phyloP scores from a whole-genome alignment of 1,140 invertebrate genomes.

The Aplysia californica region DNA sequence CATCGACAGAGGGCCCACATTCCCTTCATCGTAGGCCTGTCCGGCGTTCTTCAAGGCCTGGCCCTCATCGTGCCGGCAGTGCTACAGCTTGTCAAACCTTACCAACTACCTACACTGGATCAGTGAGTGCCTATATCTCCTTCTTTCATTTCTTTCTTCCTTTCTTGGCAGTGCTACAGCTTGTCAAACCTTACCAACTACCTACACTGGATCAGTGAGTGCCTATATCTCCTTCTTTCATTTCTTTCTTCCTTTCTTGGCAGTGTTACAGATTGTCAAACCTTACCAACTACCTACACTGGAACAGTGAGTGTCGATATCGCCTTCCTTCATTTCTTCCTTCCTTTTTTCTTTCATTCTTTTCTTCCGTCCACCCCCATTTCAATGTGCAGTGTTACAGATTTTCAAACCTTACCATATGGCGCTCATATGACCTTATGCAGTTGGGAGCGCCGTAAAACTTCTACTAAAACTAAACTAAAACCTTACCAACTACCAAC shows the following conservation, averaged over 20 bases:
- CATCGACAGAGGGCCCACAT: background rate
- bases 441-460: no score
- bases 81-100: slow-evolving; percentile 6
- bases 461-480: no score
- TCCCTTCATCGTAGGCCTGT: background rate
- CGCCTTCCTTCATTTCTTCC: no score
- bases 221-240: background rate
- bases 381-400: background rate
- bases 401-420: no score
- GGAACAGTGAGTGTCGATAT: no score
- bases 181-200: background rate
- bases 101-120: background rate
- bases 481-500: background rate
- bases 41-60: background rate
- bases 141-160: no score
- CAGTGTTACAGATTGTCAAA: background rate
- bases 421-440: no score
- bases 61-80: background rate
- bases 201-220: background rate
- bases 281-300: background rate
- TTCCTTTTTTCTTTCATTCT: no score
- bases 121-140: no score
- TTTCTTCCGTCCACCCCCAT: no score
- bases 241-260: background rate
- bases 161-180: background rate